Evolutionary conservation across 2,797 vertebrate genomes (phyloP).

Genomic region (Mormyrus hasselquistii): DNA sequence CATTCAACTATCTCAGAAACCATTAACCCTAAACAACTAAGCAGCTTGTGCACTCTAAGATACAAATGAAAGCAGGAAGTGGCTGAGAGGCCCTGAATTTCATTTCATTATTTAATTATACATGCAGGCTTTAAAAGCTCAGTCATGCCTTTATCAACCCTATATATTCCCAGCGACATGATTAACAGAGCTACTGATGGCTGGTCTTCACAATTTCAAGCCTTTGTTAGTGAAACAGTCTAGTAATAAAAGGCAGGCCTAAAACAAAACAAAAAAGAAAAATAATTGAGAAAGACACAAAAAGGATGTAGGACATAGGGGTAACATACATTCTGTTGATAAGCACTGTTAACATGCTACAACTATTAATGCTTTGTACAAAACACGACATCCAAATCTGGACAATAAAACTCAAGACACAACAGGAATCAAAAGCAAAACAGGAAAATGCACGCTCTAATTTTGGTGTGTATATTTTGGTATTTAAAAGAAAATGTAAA

Average conservation of each 20-base stretch:
- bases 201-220: conserved; percentile 68
- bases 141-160: neutral
- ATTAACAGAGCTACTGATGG: neutral
- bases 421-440: conserved; percentile 20
- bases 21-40: conserved; percentile 11
- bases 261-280: conserved; percentile 35
- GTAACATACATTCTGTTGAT: conserved; percentile 66
- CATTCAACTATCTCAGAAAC: neutral
- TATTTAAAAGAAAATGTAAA: neutral
- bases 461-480: conserved; percentile 8
- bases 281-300: conserved; percentile 47
- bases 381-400: conserved; percentile 43
- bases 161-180: neutral
- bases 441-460: neutral
- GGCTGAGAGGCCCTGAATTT: neutral
- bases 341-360: conserved; percentile 62
- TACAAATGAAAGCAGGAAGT: neutral
- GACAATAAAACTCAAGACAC: conserved; percentile 42
- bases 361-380: conserved; percentile 51
- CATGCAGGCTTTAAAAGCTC: neutral
- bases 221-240: conserved; percentile 57
- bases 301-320: conserved; percentile 53
- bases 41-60: conserved; percentile 14
- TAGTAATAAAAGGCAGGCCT: conserved; percentile 42
- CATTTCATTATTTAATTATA: neutral